Conservation (phyloP, 2,113 vertebrate genomes). For the Regulus satrapa region DNA sequence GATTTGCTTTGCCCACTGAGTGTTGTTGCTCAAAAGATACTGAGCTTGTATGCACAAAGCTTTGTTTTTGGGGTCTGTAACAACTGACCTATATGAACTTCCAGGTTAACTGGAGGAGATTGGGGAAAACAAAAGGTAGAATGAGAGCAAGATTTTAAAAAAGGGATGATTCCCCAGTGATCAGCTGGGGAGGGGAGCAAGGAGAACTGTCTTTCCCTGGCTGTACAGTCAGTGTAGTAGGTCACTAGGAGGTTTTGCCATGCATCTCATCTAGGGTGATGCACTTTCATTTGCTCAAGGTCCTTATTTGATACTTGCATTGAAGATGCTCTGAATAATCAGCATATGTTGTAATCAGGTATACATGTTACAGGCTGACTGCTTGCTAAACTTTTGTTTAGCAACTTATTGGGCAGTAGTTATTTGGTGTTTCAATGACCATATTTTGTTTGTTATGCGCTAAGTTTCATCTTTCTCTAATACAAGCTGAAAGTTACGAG, state of each 20-base stretch:
- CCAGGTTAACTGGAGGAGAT: not conserved
- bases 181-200: not conserved
- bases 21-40: not conserved
- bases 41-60: not conserved
- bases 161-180: not conserved
- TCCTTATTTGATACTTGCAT: not conserved
- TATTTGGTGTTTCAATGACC: not conserved
- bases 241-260: not conserved
- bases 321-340: not conserved
- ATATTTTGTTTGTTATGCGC: not conserved
- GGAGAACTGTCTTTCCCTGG: not conserved
- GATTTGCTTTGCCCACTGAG: not conserved
- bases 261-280: not conserved
- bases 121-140: not conserved
- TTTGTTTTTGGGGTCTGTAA: not conserved
- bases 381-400: not conserved
- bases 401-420: not conserved
- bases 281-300: not conserved
- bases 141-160: not conserved
- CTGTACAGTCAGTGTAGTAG: not conserved
- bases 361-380: not conserved
- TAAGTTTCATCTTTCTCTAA: not conserved
- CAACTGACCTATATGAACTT: not conserved
- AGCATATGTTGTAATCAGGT: not conserved
- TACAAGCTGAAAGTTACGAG: not conserved